A percentile compares a stretch with the other conserved stretches of the same genome.
Conservation (phyloP, 2,113 vertebrate species). For the Silurus meridionalis region DNA sequence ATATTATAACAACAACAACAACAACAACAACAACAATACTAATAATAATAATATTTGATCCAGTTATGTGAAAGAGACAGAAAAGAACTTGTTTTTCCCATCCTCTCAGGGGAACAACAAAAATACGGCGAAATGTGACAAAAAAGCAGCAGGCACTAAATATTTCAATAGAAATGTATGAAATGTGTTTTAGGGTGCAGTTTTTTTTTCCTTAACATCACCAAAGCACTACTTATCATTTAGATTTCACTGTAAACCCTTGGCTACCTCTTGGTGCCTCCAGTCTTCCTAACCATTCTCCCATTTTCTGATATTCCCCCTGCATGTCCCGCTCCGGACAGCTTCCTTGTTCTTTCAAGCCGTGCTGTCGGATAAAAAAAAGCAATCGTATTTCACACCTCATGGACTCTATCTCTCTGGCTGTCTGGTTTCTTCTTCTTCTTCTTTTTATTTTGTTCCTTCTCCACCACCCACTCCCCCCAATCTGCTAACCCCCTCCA, state of each 20-base stretch:
- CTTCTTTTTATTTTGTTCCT: conserved; percentile 39
- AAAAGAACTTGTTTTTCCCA: too few species aligned
- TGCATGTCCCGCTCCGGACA: conserved; percentile 64
- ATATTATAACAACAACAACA: not conserved
- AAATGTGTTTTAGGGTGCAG: conserved; percentile 45
- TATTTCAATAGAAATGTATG: not conserved
- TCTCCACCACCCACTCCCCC: not conserved
- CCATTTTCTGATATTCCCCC: conserved; percentile 46
- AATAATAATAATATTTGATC: not conserved
- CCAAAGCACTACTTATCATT: conserved; percentile 69
- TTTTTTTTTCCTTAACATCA: conserved; percentile 70
- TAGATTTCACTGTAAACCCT: conserved; percentile 64
- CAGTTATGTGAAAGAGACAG: not conserved
- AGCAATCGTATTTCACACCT: conserved; percentile 81
- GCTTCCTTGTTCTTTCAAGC: conserved; percentile 72
- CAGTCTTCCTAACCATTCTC: conserved; percentile 58
- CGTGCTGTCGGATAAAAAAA: conserved; percentile 73
- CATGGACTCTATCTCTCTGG: conserved; percentile 72
- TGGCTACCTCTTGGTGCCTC: not conserved
- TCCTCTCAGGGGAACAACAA: not conserved
- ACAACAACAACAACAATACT: too few species aligned
- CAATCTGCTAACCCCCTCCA: conserved; percentile 19
- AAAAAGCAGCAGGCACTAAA: not conserved
- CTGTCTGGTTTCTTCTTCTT: conserved; percentile 54
- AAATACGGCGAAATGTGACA: too few species aligned